A percentile compares a stretch with the other conserved stretches of the same genome.
Conservation (phyloP, 2,888 invertebrate genomes). For the Plebejus anna region DNA sequence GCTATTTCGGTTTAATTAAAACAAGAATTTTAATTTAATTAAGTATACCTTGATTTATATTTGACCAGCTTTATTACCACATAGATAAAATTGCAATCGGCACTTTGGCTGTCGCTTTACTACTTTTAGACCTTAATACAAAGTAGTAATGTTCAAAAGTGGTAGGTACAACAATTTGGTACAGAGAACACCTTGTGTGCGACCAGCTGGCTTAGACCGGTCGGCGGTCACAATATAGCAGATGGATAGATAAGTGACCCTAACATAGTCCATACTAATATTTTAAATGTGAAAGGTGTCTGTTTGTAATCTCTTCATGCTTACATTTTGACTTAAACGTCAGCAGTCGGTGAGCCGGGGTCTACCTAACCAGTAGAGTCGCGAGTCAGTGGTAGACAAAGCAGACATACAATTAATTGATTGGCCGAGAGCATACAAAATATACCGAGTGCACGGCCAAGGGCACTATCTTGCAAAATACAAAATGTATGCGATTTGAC, state of each 20-base stretch:
- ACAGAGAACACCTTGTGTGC: neutral
- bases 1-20: neutral
- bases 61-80: neutral
- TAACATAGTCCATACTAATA: neutral
- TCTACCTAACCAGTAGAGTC: too few relatives aligned
- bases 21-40: neutral
- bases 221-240: neutral
- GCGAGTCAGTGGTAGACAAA: too few relatives aligned
- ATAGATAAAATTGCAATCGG: neutral
- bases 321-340: too few relatives aligned
- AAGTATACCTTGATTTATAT: neutral
- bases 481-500: too few relatives aligned
- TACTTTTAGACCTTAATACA: neutral
- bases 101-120: neutral
- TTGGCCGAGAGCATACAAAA: too few relatives aligned
- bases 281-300: neutral
- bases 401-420: too few relatives aligned
- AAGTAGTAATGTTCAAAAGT: neutral
- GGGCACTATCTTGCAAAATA: too few relatives aligned
- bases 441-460: too few relatives aligned
- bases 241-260: slow-evolving; percentile 8
- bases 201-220: slow-evolving; percentile 3
- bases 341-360: too few relatives aligned
- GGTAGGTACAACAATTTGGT: neutral
- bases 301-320: neutral